These are phyloP conservation scores for Bufotes viridis DNA, from an alignment of 2,797 vertebrate genomes.

Conservation along the genomic window DNA sequence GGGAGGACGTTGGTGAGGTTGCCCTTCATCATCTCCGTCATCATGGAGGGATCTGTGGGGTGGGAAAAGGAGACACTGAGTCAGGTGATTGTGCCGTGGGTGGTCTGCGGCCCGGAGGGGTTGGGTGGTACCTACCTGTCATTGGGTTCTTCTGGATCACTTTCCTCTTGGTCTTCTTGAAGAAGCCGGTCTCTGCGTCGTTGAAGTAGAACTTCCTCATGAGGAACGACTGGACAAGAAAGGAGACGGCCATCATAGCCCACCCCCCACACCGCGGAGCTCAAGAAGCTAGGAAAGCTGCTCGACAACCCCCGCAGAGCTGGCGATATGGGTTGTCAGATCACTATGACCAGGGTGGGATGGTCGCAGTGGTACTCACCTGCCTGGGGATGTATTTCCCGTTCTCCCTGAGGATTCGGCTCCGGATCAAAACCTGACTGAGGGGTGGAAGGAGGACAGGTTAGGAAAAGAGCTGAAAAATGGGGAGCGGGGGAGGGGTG, in stretches of 20 bases:
- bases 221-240: constrained; percentile 74
- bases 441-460: not conserved
- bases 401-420: constrained; percentile 78
- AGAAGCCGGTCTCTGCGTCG: constrained; percentile 82
- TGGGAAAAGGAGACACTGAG: not conserved
- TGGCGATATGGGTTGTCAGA: no score
- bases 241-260: not conserved
- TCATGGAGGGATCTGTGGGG: constrained; percentile 80
- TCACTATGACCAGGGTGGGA: no score
- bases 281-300: no score
- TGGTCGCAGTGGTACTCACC: not conserved
- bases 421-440: constrained; percentile 79
- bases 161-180: constrained; percentile 84
- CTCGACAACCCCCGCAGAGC: no score
- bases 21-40: constrained; percentile 88
- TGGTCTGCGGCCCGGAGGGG: no score
- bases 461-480: not conserved
- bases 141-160: constrained; percentile 83
- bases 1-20: constrained; percentile 85
- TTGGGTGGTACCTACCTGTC: constrained; percentile 72
- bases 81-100: not conserved
- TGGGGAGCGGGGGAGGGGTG: not conserved
- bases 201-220: constrained; percentile 87
- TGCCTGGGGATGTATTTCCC: constrained; percentile 76
- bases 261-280: no score